Conservation (phyloP, 2,113 vertebrate species). For the Hemiscyllium ocellatum region DNA sequence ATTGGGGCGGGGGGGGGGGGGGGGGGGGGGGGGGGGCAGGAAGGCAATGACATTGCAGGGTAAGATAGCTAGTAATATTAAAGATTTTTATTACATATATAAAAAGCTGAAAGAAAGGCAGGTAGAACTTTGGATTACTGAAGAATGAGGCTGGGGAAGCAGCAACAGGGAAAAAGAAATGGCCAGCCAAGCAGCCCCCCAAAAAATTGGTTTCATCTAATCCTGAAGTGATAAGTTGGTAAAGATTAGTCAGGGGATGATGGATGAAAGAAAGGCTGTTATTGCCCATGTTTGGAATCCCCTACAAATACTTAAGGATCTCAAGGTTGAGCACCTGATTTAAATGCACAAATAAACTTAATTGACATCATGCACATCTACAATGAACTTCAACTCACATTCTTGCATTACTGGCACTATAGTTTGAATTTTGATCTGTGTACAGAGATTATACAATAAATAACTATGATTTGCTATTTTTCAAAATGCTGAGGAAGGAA, state of each 20-base stretch:
- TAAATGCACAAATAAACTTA: not conserved
- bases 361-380: not conserved
- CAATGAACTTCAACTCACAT: not conserved
- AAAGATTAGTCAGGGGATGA: not conserved
- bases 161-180: not conserved
- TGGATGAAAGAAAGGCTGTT: not conserved
- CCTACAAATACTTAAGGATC: not conserved
- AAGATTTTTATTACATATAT: no score
- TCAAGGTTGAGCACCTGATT: no score
- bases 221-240: not conserved
- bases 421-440: not conserved
- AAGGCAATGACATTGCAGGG: no score
- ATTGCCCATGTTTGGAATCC: not conserved
- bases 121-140: no score
- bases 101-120: no score
- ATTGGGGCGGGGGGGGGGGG: no score
- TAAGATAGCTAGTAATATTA: no score
- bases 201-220: not conserved
- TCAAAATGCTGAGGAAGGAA: not conserved
- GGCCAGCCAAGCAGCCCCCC: not conserved
- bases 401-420: not conserved
- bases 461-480: not conserved
- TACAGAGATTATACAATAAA: not conserved
- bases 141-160: no score
- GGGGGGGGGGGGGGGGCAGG: no score